Base-by-base conservation (phyloP, 1,140 invertebrate species). In the Triops longicaudatus region DNA sequence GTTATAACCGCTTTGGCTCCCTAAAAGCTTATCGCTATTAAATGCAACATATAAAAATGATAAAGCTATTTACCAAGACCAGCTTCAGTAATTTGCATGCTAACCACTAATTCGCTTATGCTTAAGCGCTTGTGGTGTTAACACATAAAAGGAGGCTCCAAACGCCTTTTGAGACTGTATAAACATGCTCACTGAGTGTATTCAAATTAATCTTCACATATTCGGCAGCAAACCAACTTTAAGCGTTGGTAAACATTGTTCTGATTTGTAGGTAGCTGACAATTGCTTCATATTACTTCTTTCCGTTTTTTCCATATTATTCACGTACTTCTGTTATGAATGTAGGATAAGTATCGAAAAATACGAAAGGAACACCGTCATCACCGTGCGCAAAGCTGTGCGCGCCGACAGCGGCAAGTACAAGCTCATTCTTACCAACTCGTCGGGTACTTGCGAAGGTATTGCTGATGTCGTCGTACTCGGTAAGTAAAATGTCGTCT, bases 321-420 rank as follows among this genome's bases (percentile, higher is more conserved):
- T n/a, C n/a, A n/a, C n/a, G n/a, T n/a, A 22, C 4, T 63, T 63
- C 17, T 63, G 50, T 63, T 17, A 17, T 63, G 75, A 74, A 81
- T 80, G 73, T 77, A 87, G 91, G 81, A 89, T 94, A 63, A 95
- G 92, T 37, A 91, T 97, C 79, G 95, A 97, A 79, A 92, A 93
- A 83, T 94, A 95, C 80, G 94, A 96, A 81, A 88, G 89, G 73
- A 98, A 97, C 82, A 96, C 95, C 0, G 92, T 97, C 2, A 84
- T 98, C 0, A 97, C 94, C 0, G 91, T 98, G 1, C 90, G 94
- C 74, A 92, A 93, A 83, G 90, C 93, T 50, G 90, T 92, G 0
- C 88, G 97, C 75, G 86, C 88, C 17, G 96, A 98, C 85, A 94
- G 94, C 81, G 96, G 95, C 77, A 94, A 92, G 85, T 97, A 98